phyloP scores from a whole-genome alignment of 1,140 invertebrate species.

The Cheumatopsyche charites region DNA sequence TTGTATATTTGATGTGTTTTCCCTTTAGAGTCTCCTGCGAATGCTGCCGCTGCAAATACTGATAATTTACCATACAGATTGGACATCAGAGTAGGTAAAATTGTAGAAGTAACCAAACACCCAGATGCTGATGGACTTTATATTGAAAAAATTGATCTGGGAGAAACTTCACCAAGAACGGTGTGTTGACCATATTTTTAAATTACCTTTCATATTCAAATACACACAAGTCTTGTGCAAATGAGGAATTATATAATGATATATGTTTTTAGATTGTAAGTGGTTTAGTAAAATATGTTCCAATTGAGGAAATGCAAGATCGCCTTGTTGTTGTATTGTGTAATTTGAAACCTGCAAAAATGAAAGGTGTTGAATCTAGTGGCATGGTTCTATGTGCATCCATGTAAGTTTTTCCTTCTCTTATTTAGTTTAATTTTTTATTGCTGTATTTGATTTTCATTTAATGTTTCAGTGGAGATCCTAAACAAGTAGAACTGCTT shows the following conservation, averaged over 20 bases:
- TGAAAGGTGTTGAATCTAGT: slow-evolving; percentile 86
- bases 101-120: slow-evolving; percentile 88
- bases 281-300: slow-evolving; percentile 89
- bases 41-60: slow-evolving; percentile 59
- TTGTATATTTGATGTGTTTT: not conserved
- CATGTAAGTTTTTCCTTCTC: slow-evolving; percentile 62
- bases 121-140: slow-evolving; percentile 95
- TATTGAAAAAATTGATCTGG: slow-evolving; percentile 90
- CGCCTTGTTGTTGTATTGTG: slow-evolving; percentile 88
- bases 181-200: slow-evolving; percentile 49
- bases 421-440: not conserved
- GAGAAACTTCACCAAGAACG: slow-evolving; percentile 71
- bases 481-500: slow-evolving; percentile 84
- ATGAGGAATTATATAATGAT: not conserved
- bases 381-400: slow-evolving; percentile 94
- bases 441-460: no score
- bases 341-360: slow-evolving; percentile 93
- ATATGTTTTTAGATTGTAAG: slow-evolving; percentile 69
- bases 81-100: slow-evolving; percentile 92
- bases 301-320: slow-evolving; percentile 86
- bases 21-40: not conserved
- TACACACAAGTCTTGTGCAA: not conserved
- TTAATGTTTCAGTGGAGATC: slow-evolving; percentile 64
- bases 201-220: not conserved
- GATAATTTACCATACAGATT: slow-evolving; percentile 75